Percentiles rank a stretch among this genome's conserved stretches.
These are phyloP conservation scores for Halcyon malimbica DNA, from an alignment of 2,113 vertebrate species.

Conservation along the genomic window DNA sequence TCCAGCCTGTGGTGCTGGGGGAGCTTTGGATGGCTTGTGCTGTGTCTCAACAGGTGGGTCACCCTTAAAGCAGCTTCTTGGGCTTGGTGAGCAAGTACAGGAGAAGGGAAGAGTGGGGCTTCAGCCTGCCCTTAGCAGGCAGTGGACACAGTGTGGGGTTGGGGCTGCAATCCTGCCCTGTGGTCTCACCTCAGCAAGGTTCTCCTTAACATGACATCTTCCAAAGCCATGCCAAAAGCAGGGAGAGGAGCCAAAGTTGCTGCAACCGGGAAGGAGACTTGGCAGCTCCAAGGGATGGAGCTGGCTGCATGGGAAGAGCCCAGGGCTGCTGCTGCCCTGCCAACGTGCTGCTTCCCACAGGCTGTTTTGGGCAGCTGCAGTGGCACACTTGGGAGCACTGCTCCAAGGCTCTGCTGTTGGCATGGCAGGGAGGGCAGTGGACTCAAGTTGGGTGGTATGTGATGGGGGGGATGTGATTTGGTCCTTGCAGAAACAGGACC, in stretches of 20 bases:
- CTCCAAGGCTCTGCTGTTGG: not conserved
- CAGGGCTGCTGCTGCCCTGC: not conserved
- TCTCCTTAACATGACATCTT: not conserved
- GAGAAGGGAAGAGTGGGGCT: not conserved
- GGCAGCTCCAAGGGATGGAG: not conserved
- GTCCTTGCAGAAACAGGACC: not conserved
- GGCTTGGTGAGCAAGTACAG: not conserved
- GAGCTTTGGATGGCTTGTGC: not conserved
- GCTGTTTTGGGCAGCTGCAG: not conserved
- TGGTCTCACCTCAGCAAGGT: not conserved
- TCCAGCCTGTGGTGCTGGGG: not conserved
- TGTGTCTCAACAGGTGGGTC: not conserved
- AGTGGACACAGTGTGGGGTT: accelerated
- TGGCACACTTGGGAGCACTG: too few relatives aligned
- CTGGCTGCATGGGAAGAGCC: not conserved
- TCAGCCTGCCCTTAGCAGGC: not conserved
- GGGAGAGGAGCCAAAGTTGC: not conserved
- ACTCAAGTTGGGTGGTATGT: not conserved
- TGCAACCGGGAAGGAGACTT: accelerated
- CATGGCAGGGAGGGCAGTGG: not conserved
- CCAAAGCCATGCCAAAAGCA: not conserved
- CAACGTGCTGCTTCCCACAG: not conserved
- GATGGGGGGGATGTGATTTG: not conserved
- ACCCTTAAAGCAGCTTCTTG: not conserved
- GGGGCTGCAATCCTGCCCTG: not conserved